phyloP scores from a whole-genome alignment of 92 coral and sea anemone species.

The Phymanthus crucifer region DNA sequence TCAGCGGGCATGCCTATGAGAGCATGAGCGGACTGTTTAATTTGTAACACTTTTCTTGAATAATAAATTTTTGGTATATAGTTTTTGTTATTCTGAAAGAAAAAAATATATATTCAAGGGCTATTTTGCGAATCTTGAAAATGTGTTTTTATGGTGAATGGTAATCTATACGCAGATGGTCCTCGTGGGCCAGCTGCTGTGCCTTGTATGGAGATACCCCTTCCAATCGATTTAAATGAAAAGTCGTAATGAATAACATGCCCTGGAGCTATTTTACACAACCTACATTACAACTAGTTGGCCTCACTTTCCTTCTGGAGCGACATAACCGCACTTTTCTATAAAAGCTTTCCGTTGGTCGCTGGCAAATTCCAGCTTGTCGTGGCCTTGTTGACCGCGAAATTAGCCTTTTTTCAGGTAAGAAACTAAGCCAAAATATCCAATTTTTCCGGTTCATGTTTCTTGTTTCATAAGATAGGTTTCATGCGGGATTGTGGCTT shows the following conservation, averaged over 20 bases:
- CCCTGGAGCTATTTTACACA: background rate
- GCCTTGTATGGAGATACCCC: background rate
- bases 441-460: no score
- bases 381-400: background rate
- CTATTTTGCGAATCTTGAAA: background rate
- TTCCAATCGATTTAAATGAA: background rate
- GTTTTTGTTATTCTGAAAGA: no score
- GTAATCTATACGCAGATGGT: background rate
- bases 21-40: background rate
- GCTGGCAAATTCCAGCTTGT: background rate
- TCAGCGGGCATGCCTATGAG: background rate
- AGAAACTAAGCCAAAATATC: no score
- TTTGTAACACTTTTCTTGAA: background rate
- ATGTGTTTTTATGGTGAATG: background rate
- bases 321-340: background rate
- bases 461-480: no score
- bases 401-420: background rate
- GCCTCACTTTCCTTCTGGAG: background rate
- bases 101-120: background rate
- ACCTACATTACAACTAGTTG: background rate
- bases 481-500: no score
- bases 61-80: background rate
- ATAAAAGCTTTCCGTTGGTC: background rate
- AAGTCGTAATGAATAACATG: background rate
- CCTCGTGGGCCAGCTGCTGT: background rate